Conservation (phyloP, 2,888 invertebrate genomes). For the Trichogramma evanescens region DNA sequence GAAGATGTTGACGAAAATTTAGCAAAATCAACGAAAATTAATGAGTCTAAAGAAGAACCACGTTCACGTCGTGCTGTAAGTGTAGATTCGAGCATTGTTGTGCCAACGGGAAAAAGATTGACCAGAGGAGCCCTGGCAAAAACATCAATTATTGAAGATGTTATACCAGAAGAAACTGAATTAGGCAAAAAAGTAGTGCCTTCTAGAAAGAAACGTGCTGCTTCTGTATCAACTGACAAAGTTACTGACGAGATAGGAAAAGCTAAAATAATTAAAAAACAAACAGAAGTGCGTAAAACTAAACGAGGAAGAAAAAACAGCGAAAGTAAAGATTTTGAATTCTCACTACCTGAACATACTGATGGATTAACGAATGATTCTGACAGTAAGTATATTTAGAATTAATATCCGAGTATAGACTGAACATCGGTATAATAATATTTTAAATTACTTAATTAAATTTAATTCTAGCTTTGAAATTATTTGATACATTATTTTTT, state of each 20-base stretch:
- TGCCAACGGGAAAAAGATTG: constrained; percentile 21
- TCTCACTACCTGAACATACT: constrained; percentile 31
- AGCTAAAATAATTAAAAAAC: constrained; percentile 15
- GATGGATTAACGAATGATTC: constrained; percentile 23
- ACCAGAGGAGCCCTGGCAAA: constrained; percentile 27
- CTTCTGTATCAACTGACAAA: constrained; percentile 18
- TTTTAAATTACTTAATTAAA: no score
- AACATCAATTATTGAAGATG: constrained; percentile 14
- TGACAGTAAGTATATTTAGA: constrained; percentile 1
- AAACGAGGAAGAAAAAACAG: constrained; percentile 26
- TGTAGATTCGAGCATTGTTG: constrained; percentile 25
- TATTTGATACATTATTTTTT: no score
- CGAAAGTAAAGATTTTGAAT: constrained; percentile 28
- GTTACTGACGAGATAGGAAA: background rate
- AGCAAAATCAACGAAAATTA: background rate
- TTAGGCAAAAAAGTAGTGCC: constrained; percentile 21
- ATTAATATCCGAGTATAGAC: no score
- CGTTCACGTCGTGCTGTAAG: constrained; percentile 32
- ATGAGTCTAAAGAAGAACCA: constrained; percentile 3
- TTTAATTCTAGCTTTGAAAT: no score
- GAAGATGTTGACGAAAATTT: constrained; percentile 34
- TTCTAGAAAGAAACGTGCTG: constrained; percentile 26
- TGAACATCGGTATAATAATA: no score
- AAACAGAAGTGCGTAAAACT: constrained; percentile 11
- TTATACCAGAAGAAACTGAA: constrained; percentile 11